Evolutionary conservation across 2,888 invertebrate species (phyloP), one percentile per base, ranked within the genome.

Genomic region (Malthinus seriepunctatus): DNA sequence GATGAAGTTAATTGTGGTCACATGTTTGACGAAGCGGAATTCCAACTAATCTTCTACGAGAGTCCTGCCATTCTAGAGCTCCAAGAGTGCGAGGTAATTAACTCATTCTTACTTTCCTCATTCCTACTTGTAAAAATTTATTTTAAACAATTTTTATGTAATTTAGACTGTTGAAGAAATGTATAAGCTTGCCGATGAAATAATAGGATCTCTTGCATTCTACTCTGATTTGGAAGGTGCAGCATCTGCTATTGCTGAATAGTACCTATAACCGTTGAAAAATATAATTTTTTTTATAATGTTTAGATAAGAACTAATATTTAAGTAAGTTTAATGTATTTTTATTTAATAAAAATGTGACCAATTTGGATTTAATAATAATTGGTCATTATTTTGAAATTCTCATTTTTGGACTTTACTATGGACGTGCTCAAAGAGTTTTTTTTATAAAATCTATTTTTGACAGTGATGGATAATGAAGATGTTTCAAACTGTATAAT

Each of bases 161-260:
- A 67, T 66, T 83, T 82, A 88, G 88, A 86, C 84, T 2, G 88
- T 89, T 47, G 86, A 88, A 67, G 87, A 88, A 70, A 80, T 89
- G 68, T 88, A 89, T 72, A 76, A 80, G 8, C 76, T 87, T 66
- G 88, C 88, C 3, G 86, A 88, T 72, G 83, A 85, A 73, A 87
- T 88, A 44, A 84, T 87, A 52, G 87, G 84, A 5, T 67, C 72
- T 6, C 65, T 81, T 38, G 73, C 70, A 42, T 32, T 32, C 9
- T n/a, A 39, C 8, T 15, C 6, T 11, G 49, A 50, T 8, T 23
- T n/a, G 4, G 52, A 61, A 63, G 60, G 50, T 50, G 55, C 44
- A 39, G 59, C 53, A 50, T 56, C 42, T 31, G 32, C 44, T 31
- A 9, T 56, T 32, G 10, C 52, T 31, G 32, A 6, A 10, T 15